Evolutionary conservation across 2,888 invertebrate species (phyloP).

Genomic region (Uropetala carovei): DNA sequence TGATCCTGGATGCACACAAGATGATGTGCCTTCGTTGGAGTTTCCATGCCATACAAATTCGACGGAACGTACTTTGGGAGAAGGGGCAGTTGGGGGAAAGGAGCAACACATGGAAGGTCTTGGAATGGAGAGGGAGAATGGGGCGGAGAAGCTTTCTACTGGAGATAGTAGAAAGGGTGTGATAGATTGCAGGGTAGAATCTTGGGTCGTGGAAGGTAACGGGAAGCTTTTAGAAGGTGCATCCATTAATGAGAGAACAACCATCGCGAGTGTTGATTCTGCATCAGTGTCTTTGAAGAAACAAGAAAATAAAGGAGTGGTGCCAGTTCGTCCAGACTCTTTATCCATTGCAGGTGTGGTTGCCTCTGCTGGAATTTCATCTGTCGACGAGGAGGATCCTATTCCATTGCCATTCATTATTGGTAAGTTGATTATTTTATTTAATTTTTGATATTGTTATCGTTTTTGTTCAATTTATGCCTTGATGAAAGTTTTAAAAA

Average conservation of each 20-base stretch:
- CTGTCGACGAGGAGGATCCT: conserved; percentile 46
- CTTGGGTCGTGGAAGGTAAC: conserved; percentile 38
- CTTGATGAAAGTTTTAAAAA: neutral
- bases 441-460: neutral
- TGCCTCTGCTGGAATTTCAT: neutral
- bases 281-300: neutral
- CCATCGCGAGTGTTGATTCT: neutral
- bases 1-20: neutral
- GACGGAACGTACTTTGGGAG: neutral
- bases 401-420: conserved; percentile 56
- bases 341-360: neutral
- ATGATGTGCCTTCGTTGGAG: neutral
- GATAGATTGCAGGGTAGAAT: neutral
- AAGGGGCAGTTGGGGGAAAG: neutral
- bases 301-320: neutral
- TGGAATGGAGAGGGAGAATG: neutral
- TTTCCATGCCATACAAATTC: no score
- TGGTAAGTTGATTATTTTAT: conserved; percentile 53
- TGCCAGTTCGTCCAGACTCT: conserved; percentile 28
- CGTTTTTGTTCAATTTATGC: neutral
- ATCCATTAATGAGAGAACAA: neutral
- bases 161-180: neutral
- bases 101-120: neutral
- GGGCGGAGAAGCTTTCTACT: neutral
- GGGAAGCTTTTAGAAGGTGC: conserved; percentile 30